Evolutionary conservation across 2,797 vertebrate species (phyloP), one percentile per base, ranked within the genome.

Genomic region (Ispidina picta): DNA sequence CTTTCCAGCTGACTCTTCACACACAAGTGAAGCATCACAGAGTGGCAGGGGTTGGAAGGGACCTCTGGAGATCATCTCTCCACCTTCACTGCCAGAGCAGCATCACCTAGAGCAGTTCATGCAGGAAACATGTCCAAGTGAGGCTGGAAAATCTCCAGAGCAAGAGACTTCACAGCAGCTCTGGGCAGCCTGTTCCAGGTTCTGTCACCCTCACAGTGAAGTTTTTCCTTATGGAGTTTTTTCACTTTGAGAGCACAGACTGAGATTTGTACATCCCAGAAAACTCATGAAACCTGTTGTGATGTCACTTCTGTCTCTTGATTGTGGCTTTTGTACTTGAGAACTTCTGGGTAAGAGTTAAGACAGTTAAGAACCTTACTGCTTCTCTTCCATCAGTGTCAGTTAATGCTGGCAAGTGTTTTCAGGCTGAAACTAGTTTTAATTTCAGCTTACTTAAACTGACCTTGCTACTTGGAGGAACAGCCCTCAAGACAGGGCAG

Each of bases 341-440:
- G 43, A 44, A 15, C 86, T 76, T 90, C 60, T 79, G 37, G 19
- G 25, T 71, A 28, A n/a, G 59, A 94, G 73, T 89, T 87, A n/a
- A 83, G n/a, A 58, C 63, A 94, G 73, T 89, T 87, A n/a, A 83
- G n/a, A 54, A 43, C 62, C 44, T 66, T 73, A 41, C 1, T 73
- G n/a, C 26, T 33, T 81, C n/a, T 73, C 18, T 78, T 86, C 63
- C 46, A 51, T 73, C 29, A 43, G 16, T 62, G 29, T 86, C 76
- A 88, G 31, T 29, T 28, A 80, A 4, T 26, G 15, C 35, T 80
- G 49, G 7, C 19, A 10, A 60, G 20, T 79, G 43, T 73, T 86
- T 89, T 68, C 71, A 86, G 71, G 62, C 54, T 87, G 84, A 87
- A 94, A 86, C 43, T 71, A 26, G 31, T 74, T 89, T 89, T 87